Evolutionary conservation across 1,140 invertebrate genomes (phyloP).

Genomic region (Drosophila bocqueti): DNA sequence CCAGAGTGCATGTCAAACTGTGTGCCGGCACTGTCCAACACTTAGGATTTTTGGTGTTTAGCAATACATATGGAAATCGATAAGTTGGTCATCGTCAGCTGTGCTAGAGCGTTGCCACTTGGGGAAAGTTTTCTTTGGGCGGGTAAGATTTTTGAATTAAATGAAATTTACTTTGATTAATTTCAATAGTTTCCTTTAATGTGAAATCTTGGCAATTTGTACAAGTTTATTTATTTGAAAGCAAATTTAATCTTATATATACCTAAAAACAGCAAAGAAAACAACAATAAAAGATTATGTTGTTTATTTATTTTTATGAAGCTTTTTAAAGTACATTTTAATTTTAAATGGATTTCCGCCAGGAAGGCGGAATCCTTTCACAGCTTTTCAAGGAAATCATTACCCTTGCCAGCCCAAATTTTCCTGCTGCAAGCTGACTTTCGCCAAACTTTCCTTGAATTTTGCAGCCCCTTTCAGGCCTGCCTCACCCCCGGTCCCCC

Average conservation of each 20-base stretch:
- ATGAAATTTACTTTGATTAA: no score
- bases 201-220: no score
- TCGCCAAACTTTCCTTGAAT: slow-evolving; percentile 45
- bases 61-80: slow-evolving; percentile 1
- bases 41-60: neutral
- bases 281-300: no score
- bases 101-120: slow-evolving; percentile 7
- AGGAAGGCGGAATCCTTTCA: neutral
- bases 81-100: slow-evolving; percentile 1
- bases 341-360: neutral
- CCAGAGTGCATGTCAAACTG: slow-evolving; percentile 28
- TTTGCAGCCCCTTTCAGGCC: slow-evolving; percentile 15
- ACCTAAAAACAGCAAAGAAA: no score
- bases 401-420: slow-evolving; percentile 1
- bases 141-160: neutral
- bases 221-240: no score
- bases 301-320: no score
- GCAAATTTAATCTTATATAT: no score
- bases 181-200: no score
- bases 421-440: slow-evolving; percentile 17
- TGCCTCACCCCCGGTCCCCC: neutral
- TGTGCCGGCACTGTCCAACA: neutral
- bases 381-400: neutral
- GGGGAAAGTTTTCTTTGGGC: neutral
- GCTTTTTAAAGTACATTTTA: no score